phyloP scores from a whole-genome alignment of 1,140 invertebrate species.

The Drosophila arawakana region DNA sequence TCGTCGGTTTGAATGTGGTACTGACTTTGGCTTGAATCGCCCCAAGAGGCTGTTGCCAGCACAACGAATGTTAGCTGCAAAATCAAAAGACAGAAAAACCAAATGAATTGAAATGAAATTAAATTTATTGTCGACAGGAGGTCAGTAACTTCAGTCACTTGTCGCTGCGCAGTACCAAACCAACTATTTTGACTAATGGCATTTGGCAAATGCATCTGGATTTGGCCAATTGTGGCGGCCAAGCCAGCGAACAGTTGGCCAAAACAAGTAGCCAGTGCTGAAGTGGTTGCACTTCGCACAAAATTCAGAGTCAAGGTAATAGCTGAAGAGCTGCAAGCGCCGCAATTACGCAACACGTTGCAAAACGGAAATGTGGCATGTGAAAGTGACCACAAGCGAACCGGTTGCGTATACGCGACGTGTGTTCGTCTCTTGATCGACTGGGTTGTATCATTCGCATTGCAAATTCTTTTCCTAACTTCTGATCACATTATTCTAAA shows the following conservation, averaged over 20 bases:
- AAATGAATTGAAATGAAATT: constrained; percentile 28
- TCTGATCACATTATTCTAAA: constrained; percentile 55
- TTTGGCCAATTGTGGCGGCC: constrained; percentile 24
- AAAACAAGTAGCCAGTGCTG: constrained; percentile 30
- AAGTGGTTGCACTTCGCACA: constrained; percentile 30
- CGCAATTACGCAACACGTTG: constrained; percentile 54
- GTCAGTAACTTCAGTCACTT: constrained; percentile 31
- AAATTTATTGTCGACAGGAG: constrained; percentile 36
- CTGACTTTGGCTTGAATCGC: constrained; percentile 85
- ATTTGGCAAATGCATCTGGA: constrained; percentile 42
- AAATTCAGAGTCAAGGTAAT: constrained; percentile 76
- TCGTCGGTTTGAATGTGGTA: constrained; percentile 97
- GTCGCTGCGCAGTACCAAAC: background rate
- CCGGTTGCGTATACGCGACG: constrained; percentile 72
- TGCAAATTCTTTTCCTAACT: constrained; percentile 54
- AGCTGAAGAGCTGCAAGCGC: constrained; percentile 58
- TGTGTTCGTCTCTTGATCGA: constrained; percentile 47
- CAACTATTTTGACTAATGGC: constrained; percentile 39
- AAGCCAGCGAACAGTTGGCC: constrained; percentile 33
- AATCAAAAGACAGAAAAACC: background rate
- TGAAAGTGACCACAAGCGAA: constrained; percentile 65
- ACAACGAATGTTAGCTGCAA: constrained; percentile 65
- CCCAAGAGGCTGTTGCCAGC: constrained; percentile 60
- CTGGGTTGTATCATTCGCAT: constrained; percentile 53
- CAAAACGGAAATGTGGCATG: constrained; percentile 70